These are phyloP conservation scores for Bujurquina vittata DNA, from an alignment of 2,113 vertebrate genomes.

Conservation along the genomic window DNA sequence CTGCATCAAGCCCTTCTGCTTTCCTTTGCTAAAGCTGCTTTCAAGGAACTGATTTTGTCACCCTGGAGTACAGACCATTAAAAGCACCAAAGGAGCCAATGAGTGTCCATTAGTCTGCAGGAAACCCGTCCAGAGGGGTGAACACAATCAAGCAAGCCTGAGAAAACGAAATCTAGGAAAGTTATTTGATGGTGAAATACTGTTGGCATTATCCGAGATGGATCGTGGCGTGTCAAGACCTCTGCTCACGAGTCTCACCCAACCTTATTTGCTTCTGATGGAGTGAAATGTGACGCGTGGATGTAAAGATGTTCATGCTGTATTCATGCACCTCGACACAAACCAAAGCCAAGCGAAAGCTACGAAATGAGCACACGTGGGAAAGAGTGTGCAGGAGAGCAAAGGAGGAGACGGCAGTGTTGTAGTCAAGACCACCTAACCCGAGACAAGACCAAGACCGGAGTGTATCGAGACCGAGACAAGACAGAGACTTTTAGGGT, in stretches of 20 bases:
- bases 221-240: neutral
- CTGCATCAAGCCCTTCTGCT: neutral
- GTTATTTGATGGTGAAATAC: neutral
- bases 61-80: neutral
- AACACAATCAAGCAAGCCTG: neutral
- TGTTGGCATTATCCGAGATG: neutral
- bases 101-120: no score
- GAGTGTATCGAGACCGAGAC: no score
- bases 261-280: conserved; percentile 2
- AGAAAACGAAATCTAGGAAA: neutral
- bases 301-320: conserved; percentile 33
- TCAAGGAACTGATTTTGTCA: conserved; percentile 1
- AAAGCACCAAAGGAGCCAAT: neutral
- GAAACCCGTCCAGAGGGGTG: neutral
- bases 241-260: neutral
- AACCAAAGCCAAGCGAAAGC: conserved; percentile 47
- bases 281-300: conserved; percentile 42
- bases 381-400: neutral
- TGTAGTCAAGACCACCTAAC: no score
- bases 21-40: neutral
- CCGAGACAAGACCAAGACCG: no score
- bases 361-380: neutral
- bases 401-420: no score
- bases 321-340: conserved; percentile 52
- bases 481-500: no score